Evolutionary conservation across 30 jellyfish, hydroid and myxozoan genomes (phyloP).

Genomic region (Aurelia aurita complex sp. Pacific): DNA sequence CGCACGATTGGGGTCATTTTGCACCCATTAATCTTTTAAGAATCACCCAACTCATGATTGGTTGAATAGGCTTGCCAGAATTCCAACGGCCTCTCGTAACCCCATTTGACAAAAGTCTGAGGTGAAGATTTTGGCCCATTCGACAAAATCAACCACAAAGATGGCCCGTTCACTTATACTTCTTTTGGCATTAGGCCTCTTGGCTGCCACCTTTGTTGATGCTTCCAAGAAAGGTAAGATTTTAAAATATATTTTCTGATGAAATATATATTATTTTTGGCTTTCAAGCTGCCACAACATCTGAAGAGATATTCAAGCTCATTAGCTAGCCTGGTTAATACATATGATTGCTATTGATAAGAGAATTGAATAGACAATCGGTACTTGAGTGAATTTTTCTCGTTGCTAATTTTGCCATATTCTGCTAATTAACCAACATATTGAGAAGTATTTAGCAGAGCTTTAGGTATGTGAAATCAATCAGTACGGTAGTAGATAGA

Average conservation of each 20-base stretch:
- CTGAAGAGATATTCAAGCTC: too few species aligned
- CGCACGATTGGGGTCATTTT: slow-evolving; percentile 48
- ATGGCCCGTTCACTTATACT: slow-evolving; percentile 51
- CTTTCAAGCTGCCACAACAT: too few species aligned
- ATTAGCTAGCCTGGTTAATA: too few species aligned
- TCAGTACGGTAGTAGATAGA: too few species aligned
- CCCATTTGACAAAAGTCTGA: slow-evolving; percentile 18
- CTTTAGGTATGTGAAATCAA: too few species aligned
- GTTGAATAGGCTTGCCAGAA: slow-evolving; percentile 7
- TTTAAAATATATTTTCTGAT: neutral
- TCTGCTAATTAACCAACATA: too few species aligned
- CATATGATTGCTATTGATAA: too few species aligned
- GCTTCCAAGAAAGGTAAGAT: slow-evolving; percentile 65
- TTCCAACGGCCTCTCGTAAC: slow-evolving; percentile 35
- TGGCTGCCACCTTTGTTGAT: slow-evolving; percentile 60
- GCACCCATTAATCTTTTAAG: slow-evolving; percentile 49
- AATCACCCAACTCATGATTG: slow-evolving; percentile 29
- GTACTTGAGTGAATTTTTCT: too few species aligned
- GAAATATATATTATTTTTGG: too few species aligned
- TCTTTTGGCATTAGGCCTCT: slow-evolving; percentile 58
- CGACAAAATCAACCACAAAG: slow-evolving; percentile 1
- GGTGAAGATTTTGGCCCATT: slow-evolving; percentile 16
- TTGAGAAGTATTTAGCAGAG: too few species aligned
- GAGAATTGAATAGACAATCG: too few species aligned
- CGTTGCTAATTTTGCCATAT: too few species aligned